Base-by-base conservation (phyloP, 1,140 invertebrate species). In the Pogonognathellus flavescens region DNA sequence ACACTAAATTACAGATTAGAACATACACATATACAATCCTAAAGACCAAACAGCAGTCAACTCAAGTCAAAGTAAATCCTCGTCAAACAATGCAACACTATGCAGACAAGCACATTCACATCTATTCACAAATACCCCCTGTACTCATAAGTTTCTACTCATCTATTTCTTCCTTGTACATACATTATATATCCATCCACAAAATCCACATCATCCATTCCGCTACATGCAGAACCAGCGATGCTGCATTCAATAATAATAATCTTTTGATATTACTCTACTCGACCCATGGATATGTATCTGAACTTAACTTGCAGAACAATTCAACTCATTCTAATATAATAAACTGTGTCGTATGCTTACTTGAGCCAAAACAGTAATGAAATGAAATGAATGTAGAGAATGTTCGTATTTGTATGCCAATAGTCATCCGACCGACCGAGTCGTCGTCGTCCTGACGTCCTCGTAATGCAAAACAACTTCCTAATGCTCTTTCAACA, bases 131-230 rank as follows among this genome's bases (percentile, higher is more conserved):
- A 76, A 18, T 25, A 76, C 49, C 49, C 70, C 70, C 70, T 76
- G 70, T 76, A 50, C 70, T 49, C 70, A n/a, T n/a, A 66, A 76
- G 70, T 49, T 76, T 76, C 70, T 31, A 76, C 70, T 76, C 70
- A 76, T 76, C 49, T 76, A 76, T 76, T 76, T 76, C 70, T 49
- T 76, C 70, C 70, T 25, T 76, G 59, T 62, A 62, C 13, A n/a
- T 62, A 10, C n/a, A 62, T 62, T 18, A n/a, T 62, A 62, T 62
- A 9, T 62, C 7, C 41, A 11, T 10, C 62, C 6, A 20, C 18
- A 18, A 16, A 6, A 3, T 8, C 16, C 7, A 8, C 6, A 18
- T 72, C 31, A n/a, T n/a, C 16, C 41, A 0, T 49, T 76, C 16
- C 16, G 0, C 16, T 76, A 14, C 49, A 16, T 49, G 9, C 70